Base-by-base conservation (phyloP, 1,140 invertebrate genomes). In the Ephestia elutella region DNA sequence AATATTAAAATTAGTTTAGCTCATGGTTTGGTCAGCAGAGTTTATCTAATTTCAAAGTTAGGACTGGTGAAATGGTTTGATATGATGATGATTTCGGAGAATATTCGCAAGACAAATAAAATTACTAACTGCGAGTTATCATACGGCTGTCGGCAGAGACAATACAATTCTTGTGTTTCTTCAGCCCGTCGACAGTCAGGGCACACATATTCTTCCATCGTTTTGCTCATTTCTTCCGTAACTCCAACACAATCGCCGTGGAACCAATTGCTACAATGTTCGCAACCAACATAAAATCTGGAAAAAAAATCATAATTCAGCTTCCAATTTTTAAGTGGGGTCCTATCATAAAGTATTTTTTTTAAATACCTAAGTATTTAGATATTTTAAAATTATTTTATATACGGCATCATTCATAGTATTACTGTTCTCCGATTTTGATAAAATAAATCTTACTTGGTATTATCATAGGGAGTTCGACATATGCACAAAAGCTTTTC, bases 221-320 rank as follows among this genome's bases (percentile, higher is more conserved):
- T 93, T 82, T 97, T 96, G 56, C 96, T 97, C 90, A 96, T 95
- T 79, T 95, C 94, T 83, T 98, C 96, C 0, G 96, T 97, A 48
- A 99, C 95, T 18, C 95, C 96, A 1, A 99, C 97, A 82, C 98
- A 99, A 70, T 96, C 94, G 1, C 97, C 97, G 84, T 99, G 98
- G 90, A 98, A 99, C 97, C 98, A 99, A 88, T 98, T 98, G 68
- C 96, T 96, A 84, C 98, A 99, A 57, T 96, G 89, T 87, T 99
- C 98, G 89, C 98, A 99, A 32, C 96, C 97, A 66, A 99, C 96
- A 87, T 99, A 99, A 86, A 99, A 99, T 82, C 96, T 97, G 75
- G n/a, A 59, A 73, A 69, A 44, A 53, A 62, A 62, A 19, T 10
- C 2, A n/a, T 10, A 1, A 15, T 44, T 9, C 5, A 15, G 15